Evolutionary conservation across 2,797 vertebrate genomes (phyloP).

Genomic region (Neosalanx taihuensis): DNA sequence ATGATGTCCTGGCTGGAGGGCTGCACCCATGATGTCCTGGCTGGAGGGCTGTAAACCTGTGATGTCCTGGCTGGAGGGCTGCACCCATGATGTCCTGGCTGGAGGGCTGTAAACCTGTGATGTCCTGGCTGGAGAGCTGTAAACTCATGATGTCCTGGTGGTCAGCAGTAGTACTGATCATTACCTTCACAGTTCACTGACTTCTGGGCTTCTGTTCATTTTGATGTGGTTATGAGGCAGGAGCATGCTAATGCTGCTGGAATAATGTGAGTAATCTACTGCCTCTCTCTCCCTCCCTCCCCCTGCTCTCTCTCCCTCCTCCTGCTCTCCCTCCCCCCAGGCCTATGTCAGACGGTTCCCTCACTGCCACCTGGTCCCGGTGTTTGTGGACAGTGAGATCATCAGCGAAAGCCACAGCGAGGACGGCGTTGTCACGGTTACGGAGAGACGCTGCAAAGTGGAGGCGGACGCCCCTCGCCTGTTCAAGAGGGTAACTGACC

Average conservation of each 20-base stretch:
- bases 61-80: too few relatives aligned
- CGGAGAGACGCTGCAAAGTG: slow-evolving; percentile 86
- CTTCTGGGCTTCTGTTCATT: not conserved
- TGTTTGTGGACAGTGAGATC: slow-evolving; percentile 91
- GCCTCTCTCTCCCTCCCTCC: not conserved
- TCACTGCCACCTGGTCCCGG: slow-evolving; percentile 87
- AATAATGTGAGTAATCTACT: not conserved
- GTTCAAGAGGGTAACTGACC: slow-evolving; percentile 82
- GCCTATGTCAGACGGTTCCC: slow-evolving; percentile 92
- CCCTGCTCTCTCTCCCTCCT: not conserved
- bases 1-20: too few relatives aligned
- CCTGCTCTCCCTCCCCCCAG: slow-evolving; percentile 53
- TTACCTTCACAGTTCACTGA: too few relatives aligned
- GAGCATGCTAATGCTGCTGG: not conserved
- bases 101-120: too few relatives aligned
- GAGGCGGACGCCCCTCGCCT: slow-evolving; percentile 90
- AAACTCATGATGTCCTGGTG: too few relatives aligned
- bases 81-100: too few relatives aligned
- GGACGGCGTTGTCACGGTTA: slow-evolving; percentile 76
- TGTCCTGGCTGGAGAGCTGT: too few relatives aligned
- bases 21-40: too few relatives aligned
- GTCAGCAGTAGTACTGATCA: too few relatives aligned
- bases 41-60: too few relatives aligned
- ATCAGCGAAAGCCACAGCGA: slow-evolving; percentile 81
- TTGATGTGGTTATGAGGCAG: not conserved